phyloP scores from a whole-genome alignment of 2,888 invertebrate species.

The Galeruca laticollis region DNA sequence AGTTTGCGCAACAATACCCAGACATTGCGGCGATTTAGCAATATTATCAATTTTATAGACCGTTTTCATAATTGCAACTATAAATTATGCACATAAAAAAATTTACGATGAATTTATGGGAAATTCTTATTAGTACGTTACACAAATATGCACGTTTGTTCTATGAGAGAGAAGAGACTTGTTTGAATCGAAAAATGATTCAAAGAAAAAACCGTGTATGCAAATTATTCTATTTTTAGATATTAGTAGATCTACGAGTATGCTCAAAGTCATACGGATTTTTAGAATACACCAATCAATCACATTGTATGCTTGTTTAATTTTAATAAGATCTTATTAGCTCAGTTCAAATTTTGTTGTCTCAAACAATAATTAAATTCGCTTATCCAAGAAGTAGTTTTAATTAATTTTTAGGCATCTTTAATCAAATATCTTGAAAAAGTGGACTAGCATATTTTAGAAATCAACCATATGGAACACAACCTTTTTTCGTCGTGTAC shows the following conservation, averaged over 20 bases:
- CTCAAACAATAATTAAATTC: too few relatives aligned
- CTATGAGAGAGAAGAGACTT: neutral
- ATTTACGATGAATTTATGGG: constrained; percentile 25
- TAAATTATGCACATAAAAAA: constrained; percentile 20
- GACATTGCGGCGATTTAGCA: constrained; percentile 4
- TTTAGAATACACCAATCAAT: too few relatives aligned
- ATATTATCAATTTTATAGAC: constrained; percentile 8
- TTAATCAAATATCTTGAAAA: too few relatives aligned
- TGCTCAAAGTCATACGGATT: too few relatives aligned
- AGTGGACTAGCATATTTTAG: too few relatives aligned
- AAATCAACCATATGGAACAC: too few relatives aligned
- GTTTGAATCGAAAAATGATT: neutral
- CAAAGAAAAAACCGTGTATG: neutral
- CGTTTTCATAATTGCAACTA: constrained; percentile 19
- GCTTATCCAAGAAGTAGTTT: too few relatives aligned
- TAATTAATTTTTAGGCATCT: too few relatives aligned
- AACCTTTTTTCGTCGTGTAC: too few relatives aligned
- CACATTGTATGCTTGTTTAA: too few relatives aligned
- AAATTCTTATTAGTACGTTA: constrained; percentile 5
- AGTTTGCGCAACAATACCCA: constrained; percentile 27
- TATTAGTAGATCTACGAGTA: neutral
- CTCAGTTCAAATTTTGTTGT: too few relatives aligned
- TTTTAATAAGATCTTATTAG: too few relatives aligned
- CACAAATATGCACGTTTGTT: neutral
- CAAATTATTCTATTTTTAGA: neutral